Evolutionary conservation across 2,113 vertebrate species (phyloP), one percentile per base, ranked within the genome.

Genomic region (Monarcha castaneiventris): DNA sequence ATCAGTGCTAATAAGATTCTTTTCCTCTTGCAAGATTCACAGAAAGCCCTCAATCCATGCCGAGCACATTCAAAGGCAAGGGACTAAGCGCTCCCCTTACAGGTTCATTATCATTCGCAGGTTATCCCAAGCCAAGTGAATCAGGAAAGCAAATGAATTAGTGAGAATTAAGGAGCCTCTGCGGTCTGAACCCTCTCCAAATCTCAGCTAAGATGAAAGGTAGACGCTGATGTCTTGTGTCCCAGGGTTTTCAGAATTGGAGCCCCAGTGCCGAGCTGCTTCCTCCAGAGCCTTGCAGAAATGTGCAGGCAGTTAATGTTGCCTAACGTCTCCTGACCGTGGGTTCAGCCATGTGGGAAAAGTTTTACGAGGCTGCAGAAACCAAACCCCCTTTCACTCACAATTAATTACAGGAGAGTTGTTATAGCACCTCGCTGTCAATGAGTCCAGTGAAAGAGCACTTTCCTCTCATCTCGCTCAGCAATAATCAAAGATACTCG

Each of bases 81-180:
- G 98, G 98, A 99, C 98, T 98, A 95, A 98, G 97, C 97, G 96
- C 98, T 98, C 98, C 98, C 98, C 97, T 97, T 96, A 97, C 97
- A 98, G 98, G 98, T 99, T 99, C 98, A 99, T 99, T 99, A 99
- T 99, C 98, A 99, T 99, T 99, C 99, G 97, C 98, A 98, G 98
- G 98, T 99, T 99, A 99, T 99, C 98, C 98, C 97, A 97, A 98
- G 98, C 98, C 98, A 98, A 98, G 98, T 97, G 98, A 99, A 99
- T 99, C 98, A 99, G 98, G 98, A 99, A 99, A 99, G 98, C 99
- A 99, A 99, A 99, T 99, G 99, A 99, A 99, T 99, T 99, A 99
- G 99, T 98, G 98, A 99, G 99, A 99, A 99, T 99, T 99, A 99
- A 99, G 98, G 98, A 99, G 98, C 98, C 98, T 99, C 99, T 98